These are phyloP conservation scores for Nyctereutes procyonoides DNA, from an alignment of 2,113 vertebrate species.

Conservation along the genomic window DNA sequence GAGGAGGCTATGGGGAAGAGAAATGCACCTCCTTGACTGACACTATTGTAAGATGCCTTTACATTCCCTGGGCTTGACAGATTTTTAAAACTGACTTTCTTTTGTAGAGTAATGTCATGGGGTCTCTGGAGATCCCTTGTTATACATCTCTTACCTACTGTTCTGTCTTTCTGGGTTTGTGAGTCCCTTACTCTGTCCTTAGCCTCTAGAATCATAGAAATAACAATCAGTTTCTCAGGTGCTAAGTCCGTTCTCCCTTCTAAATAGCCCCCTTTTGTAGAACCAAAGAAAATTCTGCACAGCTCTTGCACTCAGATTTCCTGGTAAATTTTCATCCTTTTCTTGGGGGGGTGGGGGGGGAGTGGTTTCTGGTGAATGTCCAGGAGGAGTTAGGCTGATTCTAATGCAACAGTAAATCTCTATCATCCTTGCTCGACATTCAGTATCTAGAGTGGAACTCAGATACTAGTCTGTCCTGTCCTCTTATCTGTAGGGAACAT, in stretches of 20 bases:
- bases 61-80: not conserved
- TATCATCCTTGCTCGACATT: not conserved
- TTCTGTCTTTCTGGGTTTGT: not conserved
- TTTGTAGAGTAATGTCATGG: not conserved
- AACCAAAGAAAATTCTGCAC: not conserved
- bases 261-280: not conserved
- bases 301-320: not conserved
- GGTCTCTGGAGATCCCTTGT: not conserved
- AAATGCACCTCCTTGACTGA: constrained; percentile 20
- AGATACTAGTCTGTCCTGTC: not conserved
- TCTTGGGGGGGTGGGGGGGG: not conserved
- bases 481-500: not conserved
- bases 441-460: not conserved
- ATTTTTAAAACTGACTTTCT: constrained; percentile 23
- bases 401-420: not conserved
- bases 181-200: not conserved
- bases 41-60: not conserved
- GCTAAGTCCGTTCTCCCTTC: not conserved
- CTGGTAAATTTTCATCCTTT: not conserved
- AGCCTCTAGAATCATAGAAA: not conserved
- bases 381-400: not conserved
- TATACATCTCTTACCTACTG: not conserved
- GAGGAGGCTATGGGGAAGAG: not conserved
- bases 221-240: not conserved
- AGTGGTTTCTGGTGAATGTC: not conserved